These are phyloP conservation scores for Drosophila austrosaltans DNA, from an alignment of 2,888 invertebrate species.

Conservation along the genomic window DNA sequence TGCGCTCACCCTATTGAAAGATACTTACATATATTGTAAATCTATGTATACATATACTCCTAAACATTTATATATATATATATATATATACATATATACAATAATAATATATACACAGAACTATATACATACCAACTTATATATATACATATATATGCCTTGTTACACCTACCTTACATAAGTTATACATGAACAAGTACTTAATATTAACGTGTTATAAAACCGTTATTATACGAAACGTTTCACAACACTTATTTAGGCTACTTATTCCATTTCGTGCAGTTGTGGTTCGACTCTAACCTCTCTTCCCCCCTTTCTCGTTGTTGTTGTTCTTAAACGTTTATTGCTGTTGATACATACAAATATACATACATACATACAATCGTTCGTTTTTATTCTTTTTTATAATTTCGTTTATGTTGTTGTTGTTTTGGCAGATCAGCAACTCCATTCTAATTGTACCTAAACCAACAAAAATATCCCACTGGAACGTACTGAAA, in stretches of 20 bases:
- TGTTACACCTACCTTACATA: slow-evolving; percentile 30
- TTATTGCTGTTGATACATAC: slow-evolving; percentile 65
- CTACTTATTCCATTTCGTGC: slow-evolving; percentile 50
- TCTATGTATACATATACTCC: slow-evolving; percentile 39
- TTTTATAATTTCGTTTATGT: slow-evolving; percentile 57
- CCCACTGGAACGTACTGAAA: slow-evolving; percentile 7
- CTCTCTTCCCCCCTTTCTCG: slow-evolving; percentile 40
- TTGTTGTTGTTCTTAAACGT: slow-evolving; percentile 71
- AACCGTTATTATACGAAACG: slow-evolving; percentile 37
- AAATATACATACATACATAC: too few relatives aligned
- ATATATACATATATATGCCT: slow-evolving; percentile 38
- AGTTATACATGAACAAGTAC: slow-evolving; percentile 5
- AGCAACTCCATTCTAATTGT: slow-evolving; percentile 30
- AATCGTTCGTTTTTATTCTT: slow-evolving; percentile 20
- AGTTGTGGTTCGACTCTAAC: slow-evolving; percentile 58
- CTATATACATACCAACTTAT: slow-evolving; percentile 32
- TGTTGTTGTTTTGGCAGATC: slow-evolving; percentile 39
- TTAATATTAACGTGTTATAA: neutral
- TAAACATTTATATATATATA: slow-evolving; percentile 47
- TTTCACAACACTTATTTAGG: slow-evolving; percentile 49
- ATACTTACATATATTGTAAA: slow-evolving; percentile 37
- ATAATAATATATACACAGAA: slow-evolving; percentile 40
- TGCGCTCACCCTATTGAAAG: slow-evolving; percentile 61
- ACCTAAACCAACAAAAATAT: neutral
- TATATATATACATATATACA: slow-evolving; percentile 36